Conservation (phyloP, 2,113 vertebrate genomes). For the Felis chaus region DNA sequence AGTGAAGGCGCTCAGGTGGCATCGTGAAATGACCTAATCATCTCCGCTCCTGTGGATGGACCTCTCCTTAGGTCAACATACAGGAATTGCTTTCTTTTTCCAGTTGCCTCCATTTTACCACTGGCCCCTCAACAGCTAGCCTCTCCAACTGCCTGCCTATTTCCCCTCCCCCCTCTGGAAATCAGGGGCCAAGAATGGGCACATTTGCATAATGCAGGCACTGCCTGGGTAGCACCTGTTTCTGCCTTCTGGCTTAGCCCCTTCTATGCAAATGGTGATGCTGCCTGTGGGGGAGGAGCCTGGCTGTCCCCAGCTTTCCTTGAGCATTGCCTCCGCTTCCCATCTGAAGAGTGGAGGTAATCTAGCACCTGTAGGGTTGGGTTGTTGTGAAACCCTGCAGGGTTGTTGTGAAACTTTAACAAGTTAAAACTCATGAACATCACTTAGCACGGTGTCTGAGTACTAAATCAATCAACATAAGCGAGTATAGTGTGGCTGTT, state of each 20-base stretch:
- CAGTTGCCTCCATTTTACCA: no score
- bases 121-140: no score
- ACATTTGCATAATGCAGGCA: not conserved
- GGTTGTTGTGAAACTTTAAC: not conserved
- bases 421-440: not conserved
- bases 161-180: not conserved
- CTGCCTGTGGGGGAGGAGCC: not conserved
- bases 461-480: not conserved
- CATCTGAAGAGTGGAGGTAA: not conserved
- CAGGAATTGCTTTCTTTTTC: not conserved
- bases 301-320: rapidly evolving
- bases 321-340: not conserved
- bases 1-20: not conserved
- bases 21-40: not conserved
- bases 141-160: no score
- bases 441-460: not conserved
- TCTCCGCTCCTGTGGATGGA: not conserved
- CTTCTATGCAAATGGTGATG: not conserved
- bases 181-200: not conserved
- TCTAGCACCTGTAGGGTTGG: not conserved
- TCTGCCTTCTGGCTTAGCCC: not conserved
- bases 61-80: not conserved
- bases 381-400: no score
- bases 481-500: rapidly evolving
- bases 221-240: not conserved